Conservation (phyloP, 2,888 invertebrate species). For the Archips crataeganus region DNA sequence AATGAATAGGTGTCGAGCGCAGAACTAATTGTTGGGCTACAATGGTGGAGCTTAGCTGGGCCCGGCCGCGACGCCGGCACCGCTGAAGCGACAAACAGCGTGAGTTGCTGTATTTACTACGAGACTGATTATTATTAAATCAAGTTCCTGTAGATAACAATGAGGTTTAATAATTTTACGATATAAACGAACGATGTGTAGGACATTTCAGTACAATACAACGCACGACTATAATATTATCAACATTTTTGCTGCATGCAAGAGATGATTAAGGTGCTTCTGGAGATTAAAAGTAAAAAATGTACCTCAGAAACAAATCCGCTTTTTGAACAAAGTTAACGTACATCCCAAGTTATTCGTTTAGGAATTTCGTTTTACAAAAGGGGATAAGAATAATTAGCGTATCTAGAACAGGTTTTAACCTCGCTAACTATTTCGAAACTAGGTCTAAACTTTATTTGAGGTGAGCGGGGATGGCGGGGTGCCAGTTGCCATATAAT, state of each 20-base stretch:
- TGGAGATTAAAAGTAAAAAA: background rate
- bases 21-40: conserved; percentile 74
- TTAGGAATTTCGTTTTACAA: background rate
- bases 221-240: too few species aligned
- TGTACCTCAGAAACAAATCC: background rate
- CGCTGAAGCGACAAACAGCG: conserved; percentile 1
- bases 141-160: background rate
- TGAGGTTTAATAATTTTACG: too few species aligned
- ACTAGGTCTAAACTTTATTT: conserved; percentile 64
- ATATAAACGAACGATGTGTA: too few species aligned
- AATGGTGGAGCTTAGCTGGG: conserved; percentile 58
- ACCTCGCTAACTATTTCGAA: conserved; percentile 51
- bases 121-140: conserved; percentile 3
- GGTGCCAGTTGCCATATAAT: conserved; percentile 61
- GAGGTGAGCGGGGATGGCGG: conserved; percentile 69
- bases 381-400: background rate
- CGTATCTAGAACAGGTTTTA: background rate
- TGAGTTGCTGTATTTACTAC: conserved; percentile 13
- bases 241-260: background rate
- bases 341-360: background rate
- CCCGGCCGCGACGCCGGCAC: conserved; percentile 22
- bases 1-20: conserved; percentile 79
- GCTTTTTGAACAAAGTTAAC: background rate
- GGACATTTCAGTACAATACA: too few species aligned
- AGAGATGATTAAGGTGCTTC: background rate